Evolutionary conservation across 2,113 vertebrate species (phyloP).

Genomic region (Piaya cayana): DNA sequence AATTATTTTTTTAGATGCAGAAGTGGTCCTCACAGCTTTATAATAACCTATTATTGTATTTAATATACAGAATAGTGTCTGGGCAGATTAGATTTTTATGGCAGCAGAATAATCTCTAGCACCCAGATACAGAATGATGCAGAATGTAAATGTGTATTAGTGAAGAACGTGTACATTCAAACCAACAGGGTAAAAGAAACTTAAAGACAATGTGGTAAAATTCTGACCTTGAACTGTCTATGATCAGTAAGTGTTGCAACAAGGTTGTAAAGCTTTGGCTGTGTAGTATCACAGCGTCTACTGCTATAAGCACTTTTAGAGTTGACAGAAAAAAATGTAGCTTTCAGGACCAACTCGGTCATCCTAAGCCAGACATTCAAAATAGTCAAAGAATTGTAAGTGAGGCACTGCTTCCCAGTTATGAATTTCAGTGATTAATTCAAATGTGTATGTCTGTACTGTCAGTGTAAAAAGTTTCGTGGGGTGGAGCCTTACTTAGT

Average conservation of each 20-base stretch:
- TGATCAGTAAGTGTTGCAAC: neutral
- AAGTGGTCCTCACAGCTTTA: neutral
- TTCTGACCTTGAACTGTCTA: neutral
- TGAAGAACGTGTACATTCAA: fast-evolving
- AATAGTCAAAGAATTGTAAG: neutral
- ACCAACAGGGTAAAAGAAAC: neutral
- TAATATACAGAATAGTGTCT: neutral
- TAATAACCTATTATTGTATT: neutral
- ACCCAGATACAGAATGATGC: neutral
- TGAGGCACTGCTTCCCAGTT: neutral
- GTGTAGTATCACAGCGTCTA: neutral
- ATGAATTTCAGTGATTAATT: neutral
- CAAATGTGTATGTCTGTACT: neutral
- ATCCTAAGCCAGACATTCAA: neutral
- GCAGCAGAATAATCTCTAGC: neutral
- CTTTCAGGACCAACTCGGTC: neutral
- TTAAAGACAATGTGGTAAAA: neutral
- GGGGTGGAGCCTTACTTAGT: neutral
- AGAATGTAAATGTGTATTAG: neutral
- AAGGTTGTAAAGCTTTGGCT: neutral
- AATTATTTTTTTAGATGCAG: neutral
- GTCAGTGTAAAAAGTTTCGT: neutral
- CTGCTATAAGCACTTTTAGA: neutral
- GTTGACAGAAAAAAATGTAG: neutral
- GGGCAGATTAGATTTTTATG: neutral